These are phyloP conservation scores for Platycheirus albimanus DNA, from an alignment of 2,888 invertebrate genomes.

Conservation along the genomic window DNA sequence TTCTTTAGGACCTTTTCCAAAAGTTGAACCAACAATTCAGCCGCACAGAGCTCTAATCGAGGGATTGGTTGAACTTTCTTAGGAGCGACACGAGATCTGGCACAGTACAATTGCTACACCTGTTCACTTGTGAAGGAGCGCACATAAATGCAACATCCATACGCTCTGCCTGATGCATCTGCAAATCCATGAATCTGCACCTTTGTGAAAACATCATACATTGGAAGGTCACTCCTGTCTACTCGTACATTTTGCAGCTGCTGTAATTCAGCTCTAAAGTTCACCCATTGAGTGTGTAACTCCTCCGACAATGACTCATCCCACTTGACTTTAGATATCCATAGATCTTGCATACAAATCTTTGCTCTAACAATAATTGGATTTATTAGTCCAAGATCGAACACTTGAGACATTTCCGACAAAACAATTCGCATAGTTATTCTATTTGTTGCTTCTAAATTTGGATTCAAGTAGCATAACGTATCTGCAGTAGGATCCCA, in stretches of 20 bases:
- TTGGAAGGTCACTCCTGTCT: too few species aligned
- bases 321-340: constrained; percentile 51
- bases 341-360: background rate
- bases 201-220: too few species aligned
- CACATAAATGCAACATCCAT: constrained; percentile 17
- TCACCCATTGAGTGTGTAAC: constrained; percentile 4
- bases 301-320: constrained; percentile 9
- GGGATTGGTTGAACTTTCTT: background rate
- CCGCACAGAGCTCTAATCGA: background rate
- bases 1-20: background rate
- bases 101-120: background rate
- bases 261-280: background rate
- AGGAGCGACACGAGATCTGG: background rate
- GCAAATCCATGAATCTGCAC: constrained; percentile 18
- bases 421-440: background rate
- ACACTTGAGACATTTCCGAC: background rate
- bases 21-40: constrained; percentile 9
- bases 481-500: constrained; percentile 10
- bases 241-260: background rate
- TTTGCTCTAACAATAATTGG: background rate
- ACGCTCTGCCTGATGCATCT: constrained; percentile 23
- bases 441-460: background rate
- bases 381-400: background rate
- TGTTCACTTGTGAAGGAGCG: background rate
- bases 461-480: constrained; percentile 4